Evolutionary conservation across 2,113 vertebrate genomes (phyloP).

Genomic region (Pitta sordida): DNA sequence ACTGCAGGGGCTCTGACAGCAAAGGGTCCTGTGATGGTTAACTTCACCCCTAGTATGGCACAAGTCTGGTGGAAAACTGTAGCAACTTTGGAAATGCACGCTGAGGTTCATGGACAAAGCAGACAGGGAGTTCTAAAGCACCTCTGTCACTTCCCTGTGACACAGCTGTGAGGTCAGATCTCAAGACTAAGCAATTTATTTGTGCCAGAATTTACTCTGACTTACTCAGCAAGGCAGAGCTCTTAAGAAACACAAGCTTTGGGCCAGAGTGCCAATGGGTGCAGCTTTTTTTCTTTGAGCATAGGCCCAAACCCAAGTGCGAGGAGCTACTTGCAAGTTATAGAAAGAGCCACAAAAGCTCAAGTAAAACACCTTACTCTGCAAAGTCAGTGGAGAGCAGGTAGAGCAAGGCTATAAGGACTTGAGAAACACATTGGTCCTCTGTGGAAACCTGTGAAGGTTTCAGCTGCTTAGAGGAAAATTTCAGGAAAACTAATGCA

Average conservation of each 20-base stretch:
- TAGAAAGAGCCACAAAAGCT: not conserved
- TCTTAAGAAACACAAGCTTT: not conserved
- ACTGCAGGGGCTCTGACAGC: slow-evolving; percentile 16
- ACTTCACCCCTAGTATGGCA: slow-evolving; percentile 18
- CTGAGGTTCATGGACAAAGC: not conserved
- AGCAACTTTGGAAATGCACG: not conserved
- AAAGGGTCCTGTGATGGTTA: slow-evolving; percentile 18
- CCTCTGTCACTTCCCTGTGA: not conserved
- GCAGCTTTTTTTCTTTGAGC: not conserved
- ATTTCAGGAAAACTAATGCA: not conserved
- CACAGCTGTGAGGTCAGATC: not conserved
- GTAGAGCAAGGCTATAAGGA: not conserved
- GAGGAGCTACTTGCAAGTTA: not conserved
- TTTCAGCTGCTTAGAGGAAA: not conserved
- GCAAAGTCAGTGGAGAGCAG: not conserved
- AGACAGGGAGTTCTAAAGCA: not conserved
- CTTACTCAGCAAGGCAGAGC: not conserved
- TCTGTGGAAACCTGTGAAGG: not conserved
- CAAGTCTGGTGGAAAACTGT: not conserved
- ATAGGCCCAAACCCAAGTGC: not conserved
- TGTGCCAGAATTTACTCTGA: not conserved
- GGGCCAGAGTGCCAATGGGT: not conserved
- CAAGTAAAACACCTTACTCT: not conserved
- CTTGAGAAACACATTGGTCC: not conserved
- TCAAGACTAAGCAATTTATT: not conserved